Evolutionary conservation across 2,113 vertebrate species (phyloP), one percentile per base, ranked within the genome.

Genomic region (Malurus alboscapulatus): DNA sequence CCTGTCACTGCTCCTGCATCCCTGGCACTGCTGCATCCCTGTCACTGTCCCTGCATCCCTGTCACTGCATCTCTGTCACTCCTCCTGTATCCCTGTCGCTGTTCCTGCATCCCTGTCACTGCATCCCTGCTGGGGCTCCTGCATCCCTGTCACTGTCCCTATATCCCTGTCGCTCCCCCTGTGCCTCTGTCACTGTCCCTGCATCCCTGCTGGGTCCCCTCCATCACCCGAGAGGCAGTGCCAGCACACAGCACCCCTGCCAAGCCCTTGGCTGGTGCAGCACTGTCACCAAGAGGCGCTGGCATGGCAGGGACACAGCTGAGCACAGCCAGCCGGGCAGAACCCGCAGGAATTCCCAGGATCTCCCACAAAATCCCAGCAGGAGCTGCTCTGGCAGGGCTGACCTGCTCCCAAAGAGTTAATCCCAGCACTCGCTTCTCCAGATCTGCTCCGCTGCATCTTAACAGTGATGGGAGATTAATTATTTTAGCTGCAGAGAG

Each of bases 381-480:
- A 54, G 0, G 2, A 59, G 66, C 82, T 61, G 66, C 6, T 65
- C 44, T 48, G n/a, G 1, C 19, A 4, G 53, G 34, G 66, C 92
- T 69, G 38, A 45, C 21, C 72, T 38, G 63, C 38, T 17, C 78
- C 67, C 77, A 48, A 87, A 74, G 88, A 57, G 94, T 94, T 95
- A 95, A 94, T 40, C 2, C 6, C 72, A 69, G 63, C 62, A 15
- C 47, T 84, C 0, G 0, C 68, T 84, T 50, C 93, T 73, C 51
- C 32, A 71, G 93, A 87, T 76, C 78, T 90, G 88, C 90, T 92
- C 73, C 0, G 1, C 45, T 83, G 79, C 87, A 9, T 96, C 91
- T 89, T 91, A 95, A 93, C 84, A 83, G 91, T 74, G 93, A 94
- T 84, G 77, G 92, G 61, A 94, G 93, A 93, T 93, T 90, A 92